Evolutionary conservation across 2,888 invertebrate species (phyloP).

Genomic region (Habroteleia sp.): DNA sequence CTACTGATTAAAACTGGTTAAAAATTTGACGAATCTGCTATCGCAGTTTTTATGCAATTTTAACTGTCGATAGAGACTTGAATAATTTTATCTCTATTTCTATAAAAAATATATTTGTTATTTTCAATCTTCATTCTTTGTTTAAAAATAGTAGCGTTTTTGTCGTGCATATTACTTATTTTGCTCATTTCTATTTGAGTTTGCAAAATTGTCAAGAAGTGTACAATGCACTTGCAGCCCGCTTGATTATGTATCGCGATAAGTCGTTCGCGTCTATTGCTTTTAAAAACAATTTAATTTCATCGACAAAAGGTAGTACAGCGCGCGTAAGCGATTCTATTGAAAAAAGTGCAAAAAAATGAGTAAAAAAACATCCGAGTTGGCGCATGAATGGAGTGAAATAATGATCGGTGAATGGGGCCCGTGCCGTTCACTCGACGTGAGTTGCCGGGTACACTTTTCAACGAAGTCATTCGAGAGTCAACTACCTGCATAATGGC

Average conservation of each 20-base stretch:
- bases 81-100: too few relatives aligned
- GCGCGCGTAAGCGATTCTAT: conserved; percentile 46
- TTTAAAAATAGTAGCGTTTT: too few relatives aligned
- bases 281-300: conserved; percentile 55
- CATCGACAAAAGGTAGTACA: conserved; percentile 27
- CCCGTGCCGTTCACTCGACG: conserved; percentile 69
- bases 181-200: too few relatives aligned
- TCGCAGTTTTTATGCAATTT: too few relatives aligned
- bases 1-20: too few relatives aligned
- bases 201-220: too few relatives aligned
- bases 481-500: conserved; percentile 71
- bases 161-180: too few relatives aligned
- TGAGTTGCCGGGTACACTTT: conserved; percentile 67
- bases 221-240: conserved; percentile 13
- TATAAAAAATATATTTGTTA: too few relatives aligned
- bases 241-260: conserved; percentile 10
- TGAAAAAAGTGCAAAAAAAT: conserved; percentile 31
- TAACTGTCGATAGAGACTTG: too few relatives aligned
- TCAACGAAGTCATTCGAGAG: conserved; percentile 71
- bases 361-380: conserved; percentile 33
- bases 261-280: conserved; percentile 12
- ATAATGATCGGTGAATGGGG: conserved; percentile 68
- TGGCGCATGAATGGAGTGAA: conserved; percentile 66
- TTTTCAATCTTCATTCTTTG: too few relatives aligned
- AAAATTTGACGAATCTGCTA: too few relatives aligned